Conservation (phyloP, 2,888 invertebrate species). For the Microplitis manilae region DNA sequence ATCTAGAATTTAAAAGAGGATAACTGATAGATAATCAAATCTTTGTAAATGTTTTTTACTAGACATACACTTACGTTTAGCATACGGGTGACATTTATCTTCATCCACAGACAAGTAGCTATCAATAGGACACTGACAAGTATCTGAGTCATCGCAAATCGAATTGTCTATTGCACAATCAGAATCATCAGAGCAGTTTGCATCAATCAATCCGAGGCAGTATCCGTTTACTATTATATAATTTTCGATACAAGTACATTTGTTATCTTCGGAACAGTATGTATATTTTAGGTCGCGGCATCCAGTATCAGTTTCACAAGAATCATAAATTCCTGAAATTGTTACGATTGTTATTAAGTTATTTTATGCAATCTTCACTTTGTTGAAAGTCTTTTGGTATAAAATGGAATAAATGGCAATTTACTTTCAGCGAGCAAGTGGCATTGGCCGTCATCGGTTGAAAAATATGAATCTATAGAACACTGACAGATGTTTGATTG, state of each 20-base stretch:
- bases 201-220: neutral
- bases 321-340: no score
- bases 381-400: no score
- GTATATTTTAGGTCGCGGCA: neutral
- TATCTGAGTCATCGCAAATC: neutral
- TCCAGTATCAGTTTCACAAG: neutral
- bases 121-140: neutral
- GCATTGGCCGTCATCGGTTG: neutral
- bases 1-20: neutral
- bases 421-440: neutral
- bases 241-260: neutral
- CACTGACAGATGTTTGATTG: neutral
- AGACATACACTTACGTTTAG: neutral
- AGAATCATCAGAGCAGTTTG: neutral
- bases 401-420: neutral
- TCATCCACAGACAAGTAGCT: neutral
- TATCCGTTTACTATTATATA: neutral
- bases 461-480: neutral
- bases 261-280: neutral
- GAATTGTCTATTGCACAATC: neutral
- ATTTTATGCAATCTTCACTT: no score
- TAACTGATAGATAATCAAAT: no score
- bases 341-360: no score
- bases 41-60: no score
- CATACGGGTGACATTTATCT: neutral